Conservation (phyloP, 1,140 invertebrate genomes). For the Drosophila baimaii region DNA sequence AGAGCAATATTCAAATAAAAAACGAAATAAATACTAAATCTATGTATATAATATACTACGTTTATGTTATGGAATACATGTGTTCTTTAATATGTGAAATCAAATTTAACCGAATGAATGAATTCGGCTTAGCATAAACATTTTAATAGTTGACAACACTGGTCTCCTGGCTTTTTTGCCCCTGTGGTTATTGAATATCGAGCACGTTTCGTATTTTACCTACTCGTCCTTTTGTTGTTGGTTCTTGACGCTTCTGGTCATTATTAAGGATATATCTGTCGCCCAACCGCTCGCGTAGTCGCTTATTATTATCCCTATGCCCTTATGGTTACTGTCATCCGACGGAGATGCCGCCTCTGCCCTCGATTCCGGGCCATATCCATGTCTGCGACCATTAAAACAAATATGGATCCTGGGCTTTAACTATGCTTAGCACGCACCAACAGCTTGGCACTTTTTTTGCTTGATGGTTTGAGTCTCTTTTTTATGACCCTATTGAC, state of each 20-base stretch:
- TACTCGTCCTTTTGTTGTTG: constrained; percentile 12
- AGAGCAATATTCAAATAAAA: too few species aligned
- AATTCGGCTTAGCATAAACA: too few species aligned
- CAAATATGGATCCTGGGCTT: constrained; percentile 63
- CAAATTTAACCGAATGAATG: too few species aligned
- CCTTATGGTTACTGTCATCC: constrained; percentile 70
- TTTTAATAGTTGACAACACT: constrained; percentile 9
- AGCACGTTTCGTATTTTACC: constrained; percentile 56
- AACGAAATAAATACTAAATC: too few species aligned
- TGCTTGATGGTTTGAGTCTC: constrained; percentile 5
- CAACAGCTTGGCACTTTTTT: constrained; percentile 59
- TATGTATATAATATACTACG: too few species aligned
- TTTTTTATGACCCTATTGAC: constrained; percentile 37
- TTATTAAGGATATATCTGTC: constrained; percentile 79
- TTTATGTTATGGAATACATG: too few species aligned
- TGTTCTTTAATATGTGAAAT: too few species aligned
- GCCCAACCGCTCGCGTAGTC: constrained; percentile 55
- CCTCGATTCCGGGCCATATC: constrained; percentile 16
- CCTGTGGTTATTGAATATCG: constrained; percentile 78
- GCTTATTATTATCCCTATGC: constrained; percentile 71
- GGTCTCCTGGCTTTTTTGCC: constrained; percentile 11
- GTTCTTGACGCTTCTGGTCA: constrained; percentile 52
- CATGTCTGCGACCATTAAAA: constrained; percentile 61
- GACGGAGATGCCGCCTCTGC: not conserved
- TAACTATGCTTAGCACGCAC: constrained; percentile 71